Conservation (phyloP, 1,140 invertebrate genomes). For the Caenorhabditis elegans region WBcel235 BX284606.5:13138001-13138500, state of each 20-base stretch:
- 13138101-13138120: conserved; percentile 25
- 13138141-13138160: conserved; percentile 39
- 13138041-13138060: conserved; percentile 33
- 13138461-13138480: no score
- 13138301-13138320: conserved; percentile 37
- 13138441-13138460: no score
- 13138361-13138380: neutral
- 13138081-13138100: neutral
- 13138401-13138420: neutral
- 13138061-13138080: conserved; percentile 37
- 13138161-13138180: conserved; percentile 35
- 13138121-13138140: conserved; percentile 12
- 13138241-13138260: conserved; percentile 38
- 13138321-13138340: conserved; percentile 34
- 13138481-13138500: conserved; percentile 27
- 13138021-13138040: conserved; percentile 40
- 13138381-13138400: neutral
- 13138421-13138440: no score
- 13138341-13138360: neutral
- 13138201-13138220: conserved; percentile 43
- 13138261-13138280: conserved; percentile 31
- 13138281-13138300: conserved; percentile 42
- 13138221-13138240: conserved; percentile 39
- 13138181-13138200: conserved; percentile 42
- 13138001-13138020: conserved; percentile 34